Evolutionary conservation across 2,797 vertebrate genomes (phyloP).

Genomic region (Ctenopoma kingsleyae): DNA sequence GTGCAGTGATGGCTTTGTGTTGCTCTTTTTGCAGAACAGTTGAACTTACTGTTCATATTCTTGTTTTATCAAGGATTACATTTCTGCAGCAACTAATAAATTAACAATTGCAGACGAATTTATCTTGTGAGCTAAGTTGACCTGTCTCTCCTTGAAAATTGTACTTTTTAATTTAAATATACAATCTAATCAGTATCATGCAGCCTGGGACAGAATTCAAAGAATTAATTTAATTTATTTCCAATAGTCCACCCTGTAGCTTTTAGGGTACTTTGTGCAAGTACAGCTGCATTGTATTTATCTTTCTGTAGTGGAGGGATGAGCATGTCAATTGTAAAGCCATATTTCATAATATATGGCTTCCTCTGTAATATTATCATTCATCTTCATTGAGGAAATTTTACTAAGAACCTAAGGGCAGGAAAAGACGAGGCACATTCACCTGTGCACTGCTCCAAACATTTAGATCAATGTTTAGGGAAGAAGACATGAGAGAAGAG

Average conservation of each 20-base stretch:
- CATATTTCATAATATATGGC: neutral
- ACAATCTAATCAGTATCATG: neutral
- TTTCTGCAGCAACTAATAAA: neutral
- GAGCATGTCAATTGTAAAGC: neutral
- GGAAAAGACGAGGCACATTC: slow-evolving; percentile 11
- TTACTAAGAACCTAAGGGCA: slow-evolving; percentile 1
- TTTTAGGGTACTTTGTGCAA: neutral
- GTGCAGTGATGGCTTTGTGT: slow-evolving; percentile 6
- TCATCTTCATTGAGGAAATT: slow-evolving; percentile 13
- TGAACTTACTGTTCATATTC: neutral
- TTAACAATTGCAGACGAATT: neutral
- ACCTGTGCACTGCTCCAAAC: slow-evolving; percentile 13
- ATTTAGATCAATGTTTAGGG: neutral
- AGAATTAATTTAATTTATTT: neutral
- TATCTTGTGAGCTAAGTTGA: neutral
- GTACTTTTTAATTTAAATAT: neutral
- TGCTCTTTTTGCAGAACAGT: slow-evolving; percentile 14
- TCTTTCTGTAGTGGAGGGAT: neutral
- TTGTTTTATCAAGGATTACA: neutral
- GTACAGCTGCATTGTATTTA: neutral
- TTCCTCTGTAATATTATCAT: slow-evolving; percentile 3
- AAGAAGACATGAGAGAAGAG: neutral
- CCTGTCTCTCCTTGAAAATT: neutral
- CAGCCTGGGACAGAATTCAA: neutral
- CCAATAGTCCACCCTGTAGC: slow-evolving; percentile 4